phyloP scores from a whole-genome alignment of 2,797 vertebrate species.

The Ibycter americanus region DNA sequence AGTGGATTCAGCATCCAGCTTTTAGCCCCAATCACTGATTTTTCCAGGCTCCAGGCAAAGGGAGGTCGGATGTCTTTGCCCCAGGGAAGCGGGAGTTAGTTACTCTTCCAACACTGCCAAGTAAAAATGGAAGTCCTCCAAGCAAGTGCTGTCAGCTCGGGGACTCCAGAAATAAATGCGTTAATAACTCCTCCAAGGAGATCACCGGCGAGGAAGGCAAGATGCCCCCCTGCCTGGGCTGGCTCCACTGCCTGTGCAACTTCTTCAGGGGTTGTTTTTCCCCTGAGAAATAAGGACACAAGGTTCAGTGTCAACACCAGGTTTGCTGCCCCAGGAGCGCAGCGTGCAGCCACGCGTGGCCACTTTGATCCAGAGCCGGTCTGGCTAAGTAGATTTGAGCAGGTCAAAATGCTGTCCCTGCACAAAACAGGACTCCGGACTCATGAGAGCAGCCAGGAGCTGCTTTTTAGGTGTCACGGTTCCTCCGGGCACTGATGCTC shows the following conservation, averaged over 20 bases:
- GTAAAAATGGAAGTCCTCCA: conserved; percentile 4
- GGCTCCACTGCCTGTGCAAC: neutral
- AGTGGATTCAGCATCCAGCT: neutral
- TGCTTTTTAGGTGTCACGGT: neutral
- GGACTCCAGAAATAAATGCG: neutral
- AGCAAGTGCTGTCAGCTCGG: neutral
- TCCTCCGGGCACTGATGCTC: rapidly evolving
- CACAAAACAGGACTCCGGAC: neutral
- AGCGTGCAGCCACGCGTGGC: rapidly evolving
- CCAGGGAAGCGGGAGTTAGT: neutral
- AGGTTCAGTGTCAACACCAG: rapidly evolving
- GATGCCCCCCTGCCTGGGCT: neutral
- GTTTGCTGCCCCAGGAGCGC: rapidly evolving
- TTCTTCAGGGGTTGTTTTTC: neutral
- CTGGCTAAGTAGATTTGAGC: neutral
- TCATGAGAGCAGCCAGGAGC: neutral
- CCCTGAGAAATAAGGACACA: neutral
- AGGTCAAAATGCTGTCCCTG: neutral
- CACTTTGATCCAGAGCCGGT: neutral
- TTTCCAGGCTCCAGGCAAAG: neutral
- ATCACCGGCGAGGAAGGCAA: neutral
- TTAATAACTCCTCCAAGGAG: neutral
- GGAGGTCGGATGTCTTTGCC: neutral
- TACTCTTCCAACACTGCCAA: neutral
- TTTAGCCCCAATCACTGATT: neutral